Evolutionary conservation across 2,797 vertebrate genomes (phyloP).

Genomic region (Tokudaia tokunoshimensis): DNA sequence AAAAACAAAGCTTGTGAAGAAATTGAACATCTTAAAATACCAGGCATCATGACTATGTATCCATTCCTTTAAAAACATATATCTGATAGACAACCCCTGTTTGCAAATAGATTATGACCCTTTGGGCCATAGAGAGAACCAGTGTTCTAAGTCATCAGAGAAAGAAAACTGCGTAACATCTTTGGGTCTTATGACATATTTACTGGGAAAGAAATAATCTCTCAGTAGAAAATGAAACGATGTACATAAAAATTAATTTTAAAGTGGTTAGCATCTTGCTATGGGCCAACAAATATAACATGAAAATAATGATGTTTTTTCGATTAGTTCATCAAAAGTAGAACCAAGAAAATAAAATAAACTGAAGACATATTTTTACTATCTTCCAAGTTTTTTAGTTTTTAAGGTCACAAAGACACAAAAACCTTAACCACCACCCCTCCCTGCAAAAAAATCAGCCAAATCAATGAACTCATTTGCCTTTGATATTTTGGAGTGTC

Average conservation of each 20-base stretch:
- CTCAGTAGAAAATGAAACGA: constrained; percentile 45
- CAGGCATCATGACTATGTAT: too few relatives aligned
- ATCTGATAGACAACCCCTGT: neutral
- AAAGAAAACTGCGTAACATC: neutral
- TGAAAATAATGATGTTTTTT: constrained; percentile 49
- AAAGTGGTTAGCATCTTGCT: constrained; percentile 36
- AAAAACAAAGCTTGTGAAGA: too few relatives aligned
- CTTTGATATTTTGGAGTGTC: constrained; percentile 46
- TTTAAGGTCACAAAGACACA: constrained; percentile 46
- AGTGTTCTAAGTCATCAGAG: neutral
- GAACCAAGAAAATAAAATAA: constrained; percentile 33
- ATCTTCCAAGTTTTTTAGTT: neutral
- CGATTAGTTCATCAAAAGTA: constrained; percentile 18
- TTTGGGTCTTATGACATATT: neutral
- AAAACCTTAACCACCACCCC: neutral
- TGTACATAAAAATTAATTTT: constrained; percentile 24
- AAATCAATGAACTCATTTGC: neutral
- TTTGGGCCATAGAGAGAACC: neutral
- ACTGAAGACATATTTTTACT: neutral
- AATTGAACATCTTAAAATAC: too few relatives aligned
- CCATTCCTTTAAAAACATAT: neutral
- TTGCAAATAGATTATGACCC: too few relatives aligned
- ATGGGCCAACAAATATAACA: constrained; percentile 15
- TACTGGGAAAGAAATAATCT: neutral
- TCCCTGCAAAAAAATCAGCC: neutral